A percentile compares a stretch with the other conserved stretches of the same genome.
Conservation (phyloP, 2,797 vertebrate species). For the Sciaenops ocellatus region DNA sequence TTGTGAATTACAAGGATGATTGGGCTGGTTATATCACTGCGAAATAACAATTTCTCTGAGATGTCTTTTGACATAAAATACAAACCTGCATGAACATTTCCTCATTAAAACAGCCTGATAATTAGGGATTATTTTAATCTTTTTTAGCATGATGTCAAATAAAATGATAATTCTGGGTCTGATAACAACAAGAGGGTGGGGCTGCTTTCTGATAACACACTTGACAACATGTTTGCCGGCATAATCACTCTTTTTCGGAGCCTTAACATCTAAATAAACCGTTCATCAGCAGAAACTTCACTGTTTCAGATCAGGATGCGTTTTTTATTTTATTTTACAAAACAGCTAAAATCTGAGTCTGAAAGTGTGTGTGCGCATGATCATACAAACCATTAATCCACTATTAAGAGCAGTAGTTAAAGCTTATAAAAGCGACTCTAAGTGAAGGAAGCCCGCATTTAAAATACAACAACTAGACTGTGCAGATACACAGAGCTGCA, state of each 20-base stretch:
- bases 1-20: neutral
- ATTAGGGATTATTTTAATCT: neutral
- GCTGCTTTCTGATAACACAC: constrained; percentile 25
- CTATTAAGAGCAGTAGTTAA: neutral
- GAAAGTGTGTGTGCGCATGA: neutral
- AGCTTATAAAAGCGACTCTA: neutral
- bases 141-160: constrained; percentile 1
- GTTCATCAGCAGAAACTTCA: neutral
- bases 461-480: neutral
- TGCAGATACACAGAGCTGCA: constrained; percentile 4
- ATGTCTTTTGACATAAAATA: neutral
- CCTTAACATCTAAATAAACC: neutral
- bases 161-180: constrained; percentile 2
- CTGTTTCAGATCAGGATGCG: neutral
- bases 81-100: neutral
- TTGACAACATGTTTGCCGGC: neutral
- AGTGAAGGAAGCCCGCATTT: neutral
- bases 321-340: neutral
- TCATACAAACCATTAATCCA: neutral
- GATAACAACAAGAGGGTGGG: constrained; percentile 34
- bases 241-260: neutral
- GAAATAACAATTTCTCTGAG: neutral
- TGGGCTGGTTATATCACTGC: neutral
- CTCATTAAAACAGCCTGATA: neutral
- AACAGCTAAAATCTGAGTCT: neutral